phyloP scores from a whole-genome alignment of 1,140 invertebrate genomes.

The Cydia fagiglandana region DNA sequence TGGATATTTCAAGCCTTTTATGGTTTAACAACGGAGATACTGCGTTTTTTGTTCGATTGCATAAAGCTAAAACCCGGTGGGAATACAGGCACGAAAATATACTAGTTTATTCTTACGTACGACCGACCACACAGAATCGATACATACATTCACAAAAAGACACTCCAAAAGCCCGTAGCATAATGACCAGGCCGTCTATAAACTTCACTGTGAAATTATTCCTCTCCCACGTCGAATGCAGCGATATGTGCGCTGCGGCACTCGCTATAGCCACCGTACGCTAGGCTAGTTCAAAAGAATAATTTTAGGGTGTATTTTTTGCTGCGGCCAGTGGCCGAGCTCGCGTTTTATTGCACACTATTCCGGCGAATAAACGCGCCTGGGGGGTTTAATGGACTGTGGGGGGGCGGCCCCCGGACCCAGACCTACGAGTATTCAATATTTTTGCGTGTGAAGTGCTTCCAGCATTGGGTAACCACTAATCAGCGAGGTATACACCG shows the following conservation, averaged over 20 bases:
- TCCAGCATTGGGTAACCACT: constrained; percentile 49
- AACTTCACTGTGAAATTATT: constrained; percentile 13
- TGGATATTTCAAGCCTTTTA: too few relatives aligned
- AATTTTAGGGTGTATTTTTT: constrained; percentile 67
- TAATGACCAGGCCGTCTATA: constrained; percentile 15
- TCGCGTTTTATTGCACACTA: constrained; percentile 70
- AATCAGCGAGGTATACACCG: constrained; percentile 51
- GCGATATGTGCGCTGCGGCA: constrained; percentile 34
- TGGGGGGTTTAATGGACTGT: constrained; percentile 57
- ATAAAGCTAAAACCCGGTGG: background rate
- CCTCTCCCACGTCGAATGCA: constrained; percentile 30
- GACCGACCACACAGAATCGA: constrained; percentile 30
- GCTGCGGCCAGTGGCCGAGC: constrained; percentile 55
- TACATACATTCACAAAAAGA: constrained; percentile 20
- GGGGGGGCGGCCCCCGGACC: constrained; percentile 34
- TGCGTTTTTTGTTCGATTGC: too few relatives aligned
- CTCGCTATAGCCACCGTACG: constrained; percentile 35
- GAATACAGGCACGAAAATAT: background rate
- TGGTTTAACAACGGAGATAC: too few relatives aligned
- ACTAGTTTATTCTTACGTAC: background rate
- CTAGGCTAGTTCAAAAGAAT: constrained; percentile 55
- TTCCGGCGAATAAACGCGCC: constrained; percentile 65
- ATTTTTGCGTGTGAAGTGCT: constrained; percentile 55
- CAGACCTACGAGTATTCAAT: constrained; percentile 60
- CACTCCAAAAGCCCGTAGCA: background rate